These are phyloP conservation scores for Cylloceria caligata DNA, from an alignment of 2,888 invertebrate genomes.

Conservation along the genomic window DNA sequence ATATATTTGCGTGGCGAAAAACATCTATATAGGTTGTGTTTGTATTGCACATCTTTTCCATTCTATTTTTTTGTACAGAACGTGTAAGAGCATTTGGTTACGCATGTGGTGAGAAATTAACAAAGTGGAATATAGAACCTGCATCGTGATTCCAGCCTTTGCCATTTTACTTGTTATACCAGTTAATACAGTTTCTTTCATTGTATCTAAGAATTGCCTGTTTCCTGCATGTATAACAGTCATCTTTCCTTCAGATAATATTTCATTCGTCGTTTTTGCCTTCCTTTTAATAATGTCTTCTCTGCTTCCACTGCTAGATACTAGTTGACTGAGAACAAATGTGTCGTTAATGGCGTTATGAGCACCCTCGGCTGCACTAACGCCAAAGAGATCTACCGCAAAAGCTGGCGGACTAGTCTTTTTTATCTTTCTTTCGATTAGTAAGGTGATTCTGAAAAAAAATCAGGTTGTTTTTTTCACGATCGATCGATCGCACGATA, in stretches of 20 bases:
- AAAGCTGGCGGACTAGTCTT: conserved; percentile 21
- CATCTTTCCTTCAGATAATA: neutral
- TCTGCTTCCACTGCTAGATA: conserved; percentile 1
- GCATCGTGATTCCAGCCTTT: conserved; percentile 10
- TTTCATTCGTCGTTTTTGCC: neutral
- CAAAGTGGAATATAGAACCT: no score
- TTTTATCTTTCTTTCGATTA: neutral
- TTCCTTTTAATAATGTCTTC: neutral
- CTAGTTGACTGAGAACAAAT: conserved; percentile 21
- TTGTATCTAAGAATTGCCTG: neutral
- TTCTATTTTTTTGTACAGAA: no score
- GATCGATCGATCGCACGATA: neutral
- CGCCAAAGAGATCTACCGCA: conserved; percentile 36
- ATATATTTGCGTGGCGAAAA: no score
- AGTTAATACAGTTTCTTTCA: conserved; percentile 13
- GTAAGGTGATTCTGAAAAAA: neutral
- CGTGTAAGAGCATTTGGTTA: no score
- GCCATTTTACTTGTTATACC: conserved; percentile 5
- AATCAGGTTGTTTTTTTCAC: neutral
- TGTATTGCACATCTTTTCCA: no score
- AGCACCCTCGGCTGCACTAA: conserved; percentile 20
- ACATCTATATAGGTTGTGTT: no score
- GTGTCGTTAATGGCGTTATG: conserved; percentile 34
- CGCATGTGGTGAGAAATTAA: no score
- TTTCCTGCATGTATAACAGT: neutral